These are phyloP conservation scores for Scopus umbretta DNA, from an alignment of 2,113 vertebrate species.

Conservation along the genomic window DNA sequence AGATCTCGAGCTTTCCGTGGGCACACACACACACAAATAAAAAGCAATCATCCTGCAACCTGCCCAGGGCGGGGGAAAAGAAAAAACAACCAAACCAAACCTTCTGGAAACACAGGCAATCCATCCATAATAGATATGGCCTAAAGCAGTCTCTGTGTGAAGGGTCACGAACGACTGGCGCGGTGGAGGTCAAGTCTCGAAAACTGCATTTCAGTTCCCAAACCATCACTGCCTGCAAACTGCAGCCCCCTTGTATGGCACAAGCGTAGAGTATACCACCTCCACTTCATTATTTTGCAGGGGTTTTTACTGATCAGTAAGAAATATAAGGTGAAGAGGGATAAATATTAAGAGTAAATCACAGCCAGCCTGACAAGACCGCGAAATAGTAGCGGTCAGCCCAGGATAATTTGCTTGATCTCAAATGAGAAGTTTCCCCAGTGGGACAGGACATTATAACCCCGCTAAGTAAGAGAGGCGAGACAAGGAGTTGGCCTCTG, in stretches of 20 bases:
- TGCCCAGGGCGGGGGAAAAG: rapidly evolving
- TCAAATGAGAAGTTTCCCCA: neutral
- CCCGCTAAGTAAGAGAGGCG: neutral
- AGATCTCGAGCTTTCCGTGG: neutral
- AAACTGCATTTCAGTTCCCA: neutral
- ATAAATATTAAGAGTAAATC: constrained; percentile 18
- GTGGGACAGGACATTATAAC: neutral
- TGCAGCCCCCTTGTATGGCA: neutral
- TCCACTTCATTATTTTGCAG: neutral
- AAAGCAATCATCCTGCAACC: neutral
- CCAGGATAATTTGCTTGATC: neutral
- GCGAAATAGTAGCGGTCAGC: neutral
- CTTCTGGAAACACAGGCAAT: neutral
- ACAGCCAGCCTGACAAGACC: neutral
- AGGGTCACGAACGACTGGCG: neutral
- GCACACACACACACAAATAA: neutral
- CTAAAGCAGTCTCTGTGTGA: neutral
- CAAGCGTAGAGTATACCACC: neutral
- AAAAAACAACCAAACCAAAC: neutral
- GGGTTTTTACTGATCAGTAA: neutral
- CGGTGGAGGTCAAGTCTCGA: neutral
- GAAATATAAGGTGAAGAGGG: neutral
- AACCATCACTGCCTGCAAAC: neutral
- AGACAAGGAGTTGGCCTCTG: neutral
- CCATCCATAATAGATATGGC: neutral